These are phyloP conservation scores for Pterostichus niger DNA, from an alignment of 2,888 invertebrate genomes.

Conservation along the genomic window DNA sequence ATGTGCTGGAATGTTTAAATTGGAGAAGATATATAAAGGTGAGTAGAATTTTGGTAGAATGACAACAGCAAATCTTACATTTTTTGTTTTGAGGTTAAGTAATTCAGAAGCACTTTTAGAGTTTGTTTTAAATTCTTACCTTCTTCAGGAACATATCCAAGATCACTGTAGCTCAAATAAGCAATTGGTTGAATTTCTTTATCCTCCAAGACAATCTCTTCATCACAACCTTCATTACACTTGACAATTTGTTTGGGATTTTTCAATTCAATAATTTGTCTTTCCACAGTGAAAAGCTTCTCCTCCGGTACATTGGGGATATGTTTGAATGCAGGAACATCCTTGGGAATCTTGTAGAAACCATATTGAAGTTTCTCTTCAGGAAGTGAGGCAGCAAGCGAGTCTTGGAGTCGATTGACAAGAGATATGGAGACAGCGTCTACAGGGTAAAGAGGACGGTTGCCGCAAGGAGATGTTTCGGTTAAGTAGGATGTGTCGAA, in stretches of 20 bases:
- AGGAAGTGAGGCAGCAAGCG: conserved; percentile 73
- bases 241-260: conserved; percentile 69
- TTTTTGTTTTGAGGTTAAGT: no score
- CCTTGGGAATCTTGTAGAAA: conserved; percentile 74
- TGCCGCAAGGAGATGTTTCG: background rate
- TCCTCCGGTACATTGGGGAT: conserved; percentile 76
- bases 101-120: no score
- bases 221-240: conserved; percentile 54
- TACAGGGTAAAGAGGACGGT: conserved; percentile 70
- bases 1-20: no score
- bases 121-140: no score
- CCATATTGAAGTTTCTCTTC: conserved; percentile 78
- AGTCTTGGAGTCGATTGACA: conserved; percentile 73
- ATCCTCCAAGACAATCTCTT: conserved; percentile 68
- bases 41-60: no score
- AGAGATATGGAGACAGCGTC: conserved; percentile 76
- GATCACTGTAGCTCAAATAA: conserved; percentile 73
- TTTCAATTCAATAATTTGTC: conserved; percentile 76
- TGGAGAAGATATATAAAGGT: no score
- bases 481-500: background rate
- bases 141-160: conserved; percentile 74
- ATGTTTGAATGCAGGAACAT: conserved; percentile 69
- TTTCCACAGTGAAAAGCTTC: conserved; percentile 75
- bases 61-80: no score
- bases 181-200: conserved; percentile 69